Base-by-base conservation (phyloP, 64 coral and sea anemone species). In the Montipora efflorescens region DNA sequence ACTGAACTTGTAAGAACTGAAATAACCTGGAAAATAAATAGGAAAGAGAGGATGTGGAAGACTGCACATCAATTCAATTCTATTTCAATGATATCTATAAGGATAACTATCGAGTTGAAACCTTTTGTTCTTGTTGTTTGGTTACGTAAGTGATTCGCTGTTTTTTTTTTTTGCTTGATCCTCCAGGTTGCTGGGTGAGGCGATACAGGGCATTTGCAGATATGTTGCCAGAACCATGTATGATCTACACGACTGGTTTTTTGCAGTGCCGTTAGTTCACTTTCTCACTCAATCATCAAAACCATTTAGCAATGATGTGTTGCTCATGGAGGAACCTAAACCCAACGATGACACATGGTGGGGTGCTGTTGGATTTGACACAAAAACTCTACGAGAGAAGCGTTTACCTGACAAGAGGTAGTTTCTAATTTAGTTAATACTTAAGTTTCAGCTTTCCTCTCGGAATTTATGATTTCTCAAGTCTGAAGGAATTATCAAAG, bases 281-380 rank as follows among this genome's bases (percentile, higher is more conserved):
- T 90, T 90, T 25, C 58, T 90, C 0, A 77, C 77, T 4, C 57
- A 48, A 3, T 50, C 18, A 69, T 90, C 88, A 58, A 5, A 67
- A 57, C 88, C 88, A 16, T 90, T 79, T 22, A 86, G 19, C 15
- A 25, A 12, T n/a, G 47, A 74, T 25, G 88, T 79, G 43, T 25
- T 90, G 12, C 88, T 90, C 4, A 48, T 79, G 57, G 88, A 90
- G 50, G 47, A 64, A 49, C 88, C 88, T 23, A 79, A 70, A 48
- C 49, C 1, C 5, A 69, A 79, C 22, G 88, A 90, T 15, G 66
- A 86, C 44, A 70, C 82, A 0, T 90, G 88, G 88, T 90, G 88
- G 88, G 88, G 88, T 77, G 88, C 88, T 19, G 44, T 14, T 21
- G 88, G 88, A n/a, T 79, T 90, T 90, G 57, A 79, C 5, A 90